Base-by-base conservation (phyloP, 2,888 invertebrate genomes). In the Sisyra nigra region DNA sequence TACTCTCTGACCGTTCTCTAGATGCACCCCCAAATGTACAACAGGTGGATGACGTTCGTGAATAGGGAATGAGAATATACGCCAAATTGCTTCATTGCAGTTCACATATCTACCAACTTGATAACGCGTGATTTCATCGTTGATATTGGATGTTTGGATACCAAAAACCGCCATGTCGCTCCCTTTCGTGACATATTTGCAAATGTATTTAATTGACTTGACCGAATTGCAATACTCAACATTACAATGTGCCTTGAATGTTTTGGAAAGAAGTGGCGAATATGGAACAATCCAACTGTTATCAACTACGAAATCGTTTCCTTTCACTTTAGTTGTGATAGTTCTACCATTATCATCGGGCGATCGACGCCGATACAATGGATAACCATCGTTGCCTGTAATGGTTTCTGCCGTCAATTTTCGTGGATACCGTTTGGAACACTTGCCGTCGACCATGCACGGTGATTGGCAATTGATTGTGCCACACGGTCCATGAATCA, bases 401-500 rank as follows among this genome's bases (percentile, higher is more conserved):
- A 52, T 46, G 14, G 55, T 56, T 9, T 53, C 54, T 3, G 47
- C 40, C 17, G 42, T 36, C 3, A 55, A 50, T 31, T 14, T 33
- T 40, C 52, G 45, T 44, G 43, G 46, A 44, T 46, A 46, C 24
- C 41, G 41, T 41, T 46, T 46, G 0, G 49, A 45, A 50, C 63
- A 66, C 41, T 49, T 51, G 2, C 55, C 56, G 37, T 57, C 49
- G n/a, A 46, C 46, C 60, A 62, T 63, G 51, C 62, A 65, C 2
- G 57, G 55, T 18, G 58, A 54, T 15, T 50, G 48, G 5, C 33
- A 41, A 48, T 59, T 59, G 9, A 52, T 40, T 10, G n/a, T 19
- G 3, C 37, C 47, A 49, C 58, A 59, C 9, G 58, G 57, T 3
- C 58, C 57, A 51, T 60, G 60, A 32, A 57, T 54, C 54, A 57